A percentile compares a stretch with the other conserved stretches of the same genome.
Conservation (phyloP, 2,113 vertebrate genomes). For the Leuciscus idus region DNA sequence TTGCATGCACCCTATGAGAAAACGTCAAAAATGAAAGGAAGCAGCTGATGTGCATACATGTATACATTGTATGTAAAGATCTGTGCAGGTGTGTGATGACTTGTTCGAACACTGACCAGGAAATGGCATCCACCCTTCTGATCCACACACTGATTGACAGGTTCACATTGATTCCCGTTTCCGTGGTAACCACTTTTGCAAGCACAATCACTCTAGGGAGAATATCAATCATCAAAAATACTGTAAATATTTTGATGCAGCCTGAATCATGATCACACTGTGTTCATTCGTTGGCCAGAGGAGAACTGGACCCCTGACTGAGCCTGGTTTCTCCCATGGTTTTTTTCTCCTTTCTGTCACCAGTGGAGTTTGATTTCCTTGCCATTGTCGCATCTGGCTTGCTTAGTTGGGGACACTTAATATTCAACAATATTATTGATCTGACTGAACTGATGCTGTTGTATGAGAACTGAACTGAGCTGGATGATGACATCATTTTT, state of each 20-base stretch:
- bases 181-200: slow-evolving; percentile 87
- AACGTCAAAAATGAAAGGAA: not conserved
- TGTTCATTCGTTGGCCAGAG: too few species aligned
- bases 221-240: not conserved
- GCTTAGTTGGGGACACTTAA: too few species aligned
- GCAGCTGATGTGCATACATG: not conserved
- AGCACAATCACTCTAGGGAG: slow-evolving; percentile 82
- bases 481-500: too few species aligned
- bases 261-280: too few species aligned
- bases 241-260: not conserved
- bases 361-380: too few species aligned
- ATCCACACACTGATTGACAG: slow-evolving; percentile 81
- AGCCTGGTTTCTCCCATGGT: too few species aligned
- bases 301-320: too few species aligned
- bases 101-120: slow-evolving; percentile 76
- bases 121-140: slow-evolving; percentile 83
- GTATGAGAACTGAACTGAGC: too few species aligned
- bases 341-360: too few species aligned
- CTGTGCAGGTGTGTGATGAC: slow-evolving; percentile 16
- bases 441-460: too few species aligned
- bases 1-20: slow-evolving; percentile 77
- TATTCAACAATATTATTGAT: too few species aligned
- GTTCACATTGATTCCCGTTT: slow-evolving; percentile 83
- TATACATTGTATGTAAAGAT: not conserved
- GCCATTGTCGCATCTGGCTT: too few species aligned